Evolutionary conservation across 2,888 invertebrate genomes (phyloP), one percentile per base, ranked within the genome.

Genomic region (Athalia cordata): DNA sequence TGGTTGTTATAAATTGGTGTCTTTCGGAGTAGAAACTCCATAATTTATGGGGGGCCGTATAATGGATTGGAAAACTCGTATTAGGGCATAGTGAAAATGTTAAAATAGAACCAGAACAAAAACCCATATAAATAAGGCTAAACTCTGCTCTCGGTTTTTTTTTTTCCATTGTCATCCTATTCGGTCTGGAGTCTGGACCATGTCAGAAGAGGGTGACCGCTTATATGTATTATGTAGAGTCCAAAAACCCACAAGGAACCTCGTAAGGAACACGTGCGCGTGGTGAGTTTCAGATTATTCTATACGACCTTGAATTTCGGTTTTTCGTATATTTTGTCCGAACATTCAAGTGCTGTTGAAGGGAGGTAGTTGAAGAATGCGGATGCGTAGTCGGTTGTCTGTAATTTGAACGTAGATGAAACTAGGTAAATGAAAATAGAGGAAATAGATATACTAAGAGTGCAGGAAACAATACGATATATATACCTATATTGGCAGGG

Each of bases 371-470:
- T 7, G 29, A 55, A 55, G 55, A n/a, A 55, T 47, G 3, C 6
- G 13, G n/a, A 13, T 8, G 4, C 29, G 2, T n/a, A n/a, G n/a
- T n/a, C n/a, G n/a, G 8, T 8, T 45, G 8, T 9, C 45, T 29
- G 52, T 11, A 47, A 45, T 13, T 55, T 13, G 15, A 59, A 57
- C 4, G 59, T 65, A 8, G 52, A 29, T 50, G 43, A 13, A 75
- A 47, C 9, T 57, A 61, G 76, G 83, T 81, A 79, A 81, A 79
- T 81, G 79, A 80, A 79, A 81, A 81, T 77, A 82, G 79, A 85
- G 85, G 85, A 86, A 84, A 84, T 81, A 84, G 82, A 85, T 86
- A 29, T 29, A 85, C 84, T 79, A 81, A 83, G 82, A 82, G 81
- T 81, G 79, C 29, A 29, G 29, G 81, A 75, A 57, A 83, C 82